phyloP scores from a whole-genome alignment of 2,113 vertebrate genomes.

The Toxostoma redivivum region DNA sequence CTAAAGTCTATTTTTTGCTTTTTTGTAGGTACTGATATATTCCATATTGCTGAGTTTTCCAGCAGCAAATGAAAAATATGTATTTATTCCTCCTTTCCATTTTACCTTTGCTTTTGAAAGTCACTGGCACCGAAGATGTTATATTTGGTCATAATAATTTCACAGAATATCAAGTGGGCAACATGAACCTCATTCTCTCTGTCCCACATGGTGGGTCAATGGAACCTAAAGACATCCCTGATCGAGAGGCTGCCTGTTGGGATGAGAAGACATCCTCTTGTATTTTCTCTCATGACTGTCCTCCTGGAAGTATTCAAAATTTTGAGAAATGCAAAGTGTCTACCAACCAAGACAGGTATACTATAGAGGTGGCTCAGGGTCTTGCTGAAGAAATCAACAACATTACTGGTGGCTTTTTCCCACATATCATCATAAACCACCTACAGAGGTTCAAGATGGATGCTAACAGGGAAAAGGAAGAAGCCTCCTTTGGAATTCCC shows the following conservation, averaged over 20 bases:
- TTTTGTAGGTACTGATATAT: background rate
- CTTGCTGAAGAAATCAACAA: conserved; percentile 50
- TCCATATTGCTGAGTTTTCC: background rate
- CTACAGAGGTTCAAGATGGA: conserved; percentile 60
- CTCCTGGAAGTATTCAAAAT: conserved; percentile 16
- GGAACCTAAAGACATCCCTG: conserved; percentile 49
- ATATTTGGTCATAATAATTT: conserved; percentile 44
- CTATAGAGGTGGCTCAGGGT: conserved; percentile 25
- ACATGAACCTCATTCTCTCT: conserved; percentile 59
- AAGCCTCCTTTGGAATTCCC: conserved; percentile 42
- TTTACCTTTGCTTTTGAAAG: background rate
- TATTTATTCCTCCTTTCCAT: background rate
- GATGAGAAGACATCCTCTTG: conserved; percentile 12
- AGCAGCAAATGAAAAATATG: background rate
- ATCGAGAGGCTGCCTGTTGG: conserved; percentile 52
- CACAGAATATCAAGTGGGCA: conserved; percentile 62
- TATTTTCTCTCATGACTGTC: conserved; percentile 48
- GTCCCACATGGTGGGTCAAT: conserved; percentile 54
- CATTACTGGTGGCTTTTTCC: conserved; percentile 23
- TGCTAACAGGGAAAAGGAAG: conserved; percentile 56
- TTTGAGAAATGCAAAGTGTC: conserved; percentile 11
- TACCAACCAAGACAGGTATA: conserved; percentile 54
- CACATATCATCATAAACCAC: conserved; percentile 59
- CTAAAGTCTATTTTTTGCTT: background rate
- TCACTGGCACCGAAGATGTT: background rate